These are phyloP conservation scores for Sericinus montela DNA, from an alignment of 2,888 invertebrate genomes.

Conservation along the genomic window DNA sequence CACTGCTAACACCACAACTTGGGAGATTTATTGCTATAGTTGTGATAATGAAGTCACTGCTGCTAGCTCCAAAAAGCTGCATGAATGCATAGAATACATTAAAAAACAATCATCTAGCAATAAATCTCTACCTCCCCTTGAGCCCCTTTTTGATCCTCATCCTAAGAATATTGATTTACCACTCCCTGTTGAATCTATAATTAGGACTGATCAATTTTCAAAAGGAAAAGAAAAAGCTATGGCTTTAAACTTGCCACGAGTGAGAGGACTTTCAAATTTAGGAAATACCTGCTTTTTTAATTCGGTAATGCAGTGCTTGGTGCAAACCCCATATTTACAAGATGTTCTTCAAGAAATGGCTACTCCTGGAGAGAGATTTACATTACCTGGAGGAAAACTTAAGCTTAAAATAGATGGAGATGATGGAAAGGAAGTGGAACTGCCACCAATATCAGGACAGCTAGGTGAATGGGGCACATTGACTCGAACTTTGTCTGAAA, in stretches of 20 bases:
- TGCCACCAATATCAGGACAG: slow-evolving; percentile 82
- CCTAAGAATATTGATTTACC: slow-evolving; percentile 36
- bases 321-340: slow-evolving; percentile 89
- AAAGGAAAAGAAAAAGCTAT: slow-evolving; percentile 61
- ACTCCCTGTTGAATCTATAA: slow-evolving; percentile 35
- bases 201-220: slow-evolving; percentile 40
- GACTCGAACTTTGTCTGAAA: slow-evolving; percentile 83
- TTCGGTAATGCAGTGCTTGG: slow-evolving; percentile 95
- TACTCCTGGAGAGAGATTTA: slow-evolving; percentile 83
- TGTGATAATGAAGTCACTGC: slow-evolving; percentile 85
- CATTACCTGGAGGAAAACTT: slow-evolving; percentile 85
- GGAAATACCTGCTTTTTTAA: slow-evolving; percentile 99
- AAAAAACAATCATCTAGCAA: slow-evolving; percentile 74
- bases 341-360: slow-evolving; percentile 85
- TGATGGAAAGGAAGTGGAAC: slow-evolving; percentile 72
- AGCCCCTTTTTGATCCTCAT: slow-evolving; percentile 31
- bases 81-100: slow-evolving; percentile 86
- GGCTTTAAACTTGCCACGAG: slow-evolving; percentile 69
- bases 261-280: slow-evolving; percentile 91
- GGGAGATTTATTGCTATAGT: slow-evolving; percentile 88
- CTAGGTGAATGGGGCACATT: slow-evolving; percentile 84
- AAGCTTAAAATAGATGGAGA: slow-evolving; percentile 61
- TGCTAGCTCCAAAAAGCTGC: slow-evolving; percentile 81
- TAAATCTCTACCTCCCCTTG: slow-evolving; percentile 57
- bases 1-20: slow-evolving; percentile 84